These are phyloP conservation scores for Bombycilla garrulus DNA, from an alignment of 2,113 vertebrate genomes.

Conservation along the genomic window DNA sequence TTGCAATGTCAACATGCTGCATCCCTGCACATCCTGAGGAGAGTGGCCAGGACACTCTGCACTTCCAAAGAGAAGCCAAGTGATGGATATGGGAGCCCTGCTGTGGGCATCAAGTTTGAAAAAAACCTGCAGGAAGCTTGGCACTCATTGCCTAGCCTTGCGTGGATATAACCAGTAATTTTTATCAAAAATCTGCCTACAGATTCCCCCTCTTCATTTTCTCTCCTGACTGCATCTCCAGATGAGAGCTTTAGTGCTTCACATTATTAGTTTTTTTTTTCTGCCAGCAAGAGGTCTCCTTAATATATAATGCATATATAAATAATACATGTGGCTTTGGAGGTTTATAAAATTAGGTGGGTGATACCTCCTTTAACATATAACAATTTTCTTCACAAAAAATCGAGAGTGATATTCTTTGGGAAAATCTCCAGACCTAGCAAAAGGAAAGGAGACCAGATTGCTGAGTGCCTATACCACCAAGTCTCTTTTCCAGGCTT, in stretches of 20 bases:
- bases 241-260: background rate
- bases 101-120: background rate
- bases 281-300: background rate
- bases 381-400: background rate
- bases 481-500: background rate
- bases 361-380: background rate
- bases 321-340: background rate
- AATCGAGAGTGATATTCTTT: background rate
- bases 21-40: background rate
- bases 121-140: slow-evolving; percentile 29
- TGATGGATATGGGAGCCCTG: background rate
- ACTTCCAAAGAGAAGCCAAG: background rate
- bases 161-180: slow-evolving; percentile 6
- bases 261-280: background rate
- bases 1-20: background rate
- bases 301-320: background rate
- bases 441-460: background rate
- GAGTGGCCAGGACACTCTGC: background rate
- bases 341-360: background rate
- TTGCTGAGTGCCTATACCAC: background rate
- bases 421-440: background rate
- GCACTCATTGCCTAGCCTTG: background rate
- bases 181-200: slow-evolving; percentile 39
- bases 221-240: background rate
- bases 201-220: slow-evolving; percentile 26